A percentile compares a stretch with the other conserved stretches of the same genome.
phyloP scores from a whole-genome alignment of 1,140 invertebrate genomes.

The Trichoplusia ni region DNA sequence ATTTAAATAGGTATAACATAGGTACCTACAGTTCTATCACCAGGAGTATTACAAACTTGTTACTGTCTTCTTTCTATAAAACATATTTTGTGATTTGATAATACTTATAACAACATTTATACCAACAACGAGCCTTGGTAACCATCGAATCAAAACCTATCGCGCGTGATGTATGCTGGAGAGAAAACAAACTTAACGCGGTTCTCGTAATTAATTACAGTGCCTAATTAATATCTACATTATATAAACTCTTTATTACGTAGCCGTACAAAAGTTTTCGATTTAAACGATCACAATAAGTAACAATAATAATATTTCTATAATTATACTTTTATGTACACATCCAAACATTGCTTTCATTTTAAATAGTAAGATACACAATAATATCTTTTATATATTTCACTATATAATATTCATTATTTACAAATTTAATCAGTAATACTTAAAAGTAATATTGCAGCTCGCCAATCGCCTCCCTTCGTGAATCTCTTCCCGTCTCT shows the following conservation, averaged over 20 bases:
- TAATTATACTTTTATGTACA: conserved; percentile 70
- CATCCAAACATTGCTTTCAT: conserved; percentile 72
- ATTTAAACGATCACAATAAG: conserved; percentile 73
- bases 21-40: neutral
- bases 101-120: conserved; percentile 7
- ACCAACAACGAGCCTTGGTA: conserved; percentile 45
- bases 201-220: conserved; percentile 28
- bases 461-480: conserved; percentile 66
- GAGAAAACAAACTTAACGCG: conserved; percentile 29
- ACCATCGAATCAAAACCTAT: conserved; percentile 43
- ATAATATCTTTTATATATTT: conserved; percentile 67
- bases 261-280: conserved; percentile 59
- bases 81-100: conserved; percentile 15
- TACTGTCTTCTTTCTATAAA: neutral
- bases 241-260: conserved; percentile 37
- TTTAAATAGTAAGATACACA: conserved; percentile 53
- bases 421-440: conserved; percentile 72
- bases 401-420: conserved; percentile 56
- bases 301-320: conserved; percentile 65
- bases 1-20: conserved; percentile 16
- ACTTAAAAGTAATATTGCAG: conserved; percentile 79
- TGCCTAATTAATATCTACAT: conserved; percentile 22
- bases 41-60: conserved; percentile 9
- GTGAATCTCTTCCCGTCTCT: conserved; percentile 33
- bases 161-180: conserved; percentile 35